Conservation (phyloP, 2,113 vertebrate genomes). For the Xiphophorus couchianus region DNA sequence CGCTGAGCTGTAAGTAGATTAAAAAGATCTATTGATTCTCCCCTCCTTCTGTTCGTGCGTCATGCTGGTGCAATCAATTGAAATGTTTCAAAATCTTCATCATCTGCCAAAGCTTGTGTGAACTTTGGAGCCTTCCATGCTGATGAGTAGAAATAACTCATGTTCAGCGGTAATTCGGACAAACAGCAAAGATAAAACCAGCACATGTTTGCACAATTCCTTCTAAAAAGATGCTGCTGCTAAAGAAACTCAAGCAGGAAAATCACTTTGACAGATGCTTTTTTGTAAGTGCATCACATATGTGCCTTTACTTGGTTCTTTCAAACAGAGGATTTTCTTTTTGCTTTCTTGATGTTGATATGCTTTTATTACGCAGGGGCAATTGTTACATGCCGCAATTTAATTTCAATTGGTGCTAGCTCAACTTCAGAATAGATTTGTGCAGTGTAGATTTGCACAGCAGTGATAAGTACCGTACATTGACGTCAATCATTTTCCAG, state of each 20-base stretch:
- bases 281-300: neutral
- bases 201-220: neutral
- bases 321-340: neutral
- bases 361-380: no score
- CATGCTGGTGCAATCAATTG: constrained; percentile 65
- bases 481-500: no score
- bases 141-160: constrained; percentile 16
- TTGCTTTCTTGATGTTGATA: no score
- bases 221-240: constrained; percentile 3
- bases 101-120: constrained; percentile 48
- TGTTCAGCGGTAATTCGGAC: constrained; percentile 12
- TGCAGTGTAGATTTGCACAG: no score
- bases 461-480: no score
- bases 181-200: constrained; percentile 12
- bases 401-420: no score
- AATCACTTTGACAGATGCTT: neutral
- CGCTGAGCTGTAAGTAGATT: constrained; percentile 66
- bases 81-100: constrained; percentile 60
- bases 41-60: constrained; percentile 34
- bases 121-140: constrained; percentile 26
- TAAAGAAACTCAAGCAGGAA: neutral
- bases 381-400: no score
- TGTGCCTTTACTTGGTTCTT: constrained; percentile 6
- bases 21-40: constrained; percentile 70
- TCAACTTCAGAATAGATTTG: no score